phyloP scores from a whole-genome alignment of 2,113 vertebrate species.

The Rissa tridactyla region DNA sequence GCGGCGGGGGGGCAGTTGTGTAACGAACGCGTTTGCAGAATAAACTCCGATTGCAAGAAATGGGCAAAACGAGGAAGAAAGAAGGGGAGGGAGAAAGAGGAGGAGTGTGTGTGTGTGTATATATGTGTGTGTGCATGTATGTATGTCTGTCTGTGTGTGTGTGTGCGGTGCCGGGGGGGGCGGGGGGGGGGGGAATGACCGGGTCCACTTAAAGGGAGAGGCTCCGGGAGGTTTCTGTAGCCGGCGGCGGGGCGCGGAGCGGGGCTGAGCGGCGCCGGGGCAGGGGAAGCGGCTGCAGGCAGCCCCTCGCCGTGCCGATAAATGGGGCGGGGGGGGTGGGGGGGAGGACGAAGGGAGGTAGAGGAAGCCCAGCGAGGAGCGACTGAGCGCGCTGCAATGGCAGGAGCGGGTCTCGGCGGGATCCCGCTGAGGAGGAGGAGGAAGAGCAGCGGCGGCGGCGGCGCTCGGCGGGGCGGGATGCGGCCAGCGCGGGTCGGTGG shows the following conservation, averaged over 20 bases:
- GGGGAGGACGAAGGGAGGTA: background rate
- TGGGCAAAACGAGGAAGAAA: constrained; percentile 61
- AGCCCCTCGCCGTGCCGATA: constrained; percentile 14
- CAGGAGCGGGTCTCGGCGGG: constrained; percentile 39
- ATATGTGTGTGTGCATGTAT: background rate
- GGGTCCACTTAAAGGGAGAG: too few species aligned
- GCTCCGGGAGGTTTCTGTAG: too few species aligned
- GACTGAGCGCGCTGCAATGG: constrained; percentile 38
- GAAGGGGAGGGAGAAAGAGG: constrained; percentile 60
- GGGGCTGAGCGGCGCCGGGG: constrained; percentile 10
- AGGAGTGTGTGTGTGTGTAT: background rate
- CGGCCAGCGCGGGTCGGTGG: background rate
- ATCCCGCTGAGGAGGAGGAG: constrained; percentile 44
- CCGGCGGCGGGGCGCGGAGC: background rate
- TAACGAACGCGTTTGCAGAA: constrained; percentile 80
- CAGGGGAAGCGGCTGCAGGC: constrained; percentile 25
- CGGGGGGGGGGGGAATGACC: too few species aligned
- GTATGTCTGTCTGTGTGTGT: background rate
- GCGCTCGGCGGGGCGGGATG: constrained; percentile 18
- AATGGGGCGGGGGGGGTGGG: background rate
- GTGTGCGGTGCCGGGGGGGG: background rate
- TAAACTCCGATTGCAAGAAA: constrained; percentile 74
- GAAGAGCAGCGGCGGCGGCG: background rate
- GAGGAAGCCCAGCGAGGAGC: background rate
- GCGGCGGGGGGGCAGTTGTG: constrained; percentile 70